Evolutionary conservation across 2,888 invertebrate genomes (phyloP).

Genomic region (Diachrysia chrysitis): DNA sequence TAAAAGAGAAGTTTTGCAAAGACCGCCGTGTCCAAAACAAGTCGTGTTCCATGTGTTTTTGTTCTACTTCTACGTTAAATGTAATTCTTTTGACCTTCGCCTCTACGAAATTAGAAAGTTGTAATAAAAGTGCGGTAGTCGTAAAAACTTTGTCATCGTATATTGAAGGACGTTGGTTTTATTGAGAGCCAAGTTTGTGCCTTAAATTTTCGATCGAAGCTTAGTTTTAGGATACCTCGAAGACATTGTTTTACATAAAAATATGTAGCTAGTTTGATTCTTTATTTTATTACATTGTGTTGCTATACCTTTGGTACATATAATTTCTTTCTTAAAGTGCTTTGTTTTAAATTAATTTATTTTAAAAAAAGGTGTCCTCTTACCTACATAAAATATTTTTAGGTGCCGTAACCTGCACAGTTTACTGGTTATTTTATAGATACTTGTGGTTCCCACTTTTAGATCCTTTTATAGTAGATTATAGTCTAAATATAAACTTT

Average conservation of each 20-base stretch:
- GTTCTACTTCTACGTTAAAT: slow-evolving; percentile 20
- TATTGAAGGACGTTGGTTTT: slow-evolving; percentile 41
- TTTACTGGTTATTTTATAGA: too few relatives aligned
- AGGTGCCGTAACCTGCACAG: too few relatives aligned
- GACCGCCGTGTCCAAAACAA: slow-evolving; percentile 25
- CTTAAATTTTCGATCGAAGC: slow-evolving; percentile 16
- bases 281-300: neutral
- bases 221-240: slow-evolving; percentile 12
- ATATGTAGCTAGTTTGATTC: neutral
- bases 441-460: too few relatives aligned
- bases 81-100: slow-evolving; percentile 37
- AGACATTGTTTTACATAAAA: neutral
- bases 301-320: neutral
- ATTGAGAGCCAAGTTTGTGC: slow-evolving; percentile 33
- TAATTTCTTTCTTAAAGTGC: too few relatives aligned
- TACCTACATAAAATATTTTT: too few relatives aligned
- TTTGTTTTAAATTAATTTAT: too few relatives aligned
- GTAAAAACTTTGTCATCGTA: slow-evolving; percentile 49
- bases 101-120: slow-evolving; percentile 25
- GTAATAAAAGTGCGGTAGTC: slow-evolving; percentile 50
- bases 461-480: neutral
- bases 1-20: slow-evolving; percentile 1
- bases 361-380: too few relatives aligned
- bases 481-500: neutral
- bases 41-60: slow-evolving; percentile 28